Conservation (phyloP, 2,113 vertebrate genomes). For the Halcyon malimbica region DNA sequence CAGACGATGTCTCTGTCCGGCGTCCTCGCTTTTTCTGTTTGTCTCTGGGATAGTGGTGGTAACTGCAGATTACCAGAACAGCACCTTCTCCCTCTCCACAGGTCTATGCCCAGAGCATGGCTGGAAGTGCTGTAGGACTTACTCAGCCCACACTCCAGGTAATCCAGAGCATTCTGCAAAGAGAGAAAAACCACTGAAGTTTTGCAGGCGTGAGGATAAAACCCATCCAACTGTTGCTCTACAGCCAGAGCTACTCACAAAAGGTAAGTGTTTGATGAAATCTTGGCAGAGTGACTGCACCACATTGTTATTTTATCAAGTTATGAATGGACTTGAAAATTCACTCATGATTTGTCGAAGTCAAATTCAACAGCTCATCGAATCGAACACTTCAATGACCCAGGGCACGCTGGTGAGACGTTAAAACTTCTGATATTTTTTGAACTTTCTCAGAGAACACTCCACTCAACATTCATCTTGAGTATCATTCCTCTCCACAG, state of each 20-base stretch:
- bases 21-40: constrained; percentile 80
- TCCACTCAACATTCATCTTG: background rate
- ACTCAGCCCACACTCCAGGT: constrained; percentile 80
- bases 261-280: background rate
- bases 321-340: background rate
- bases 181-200: background rate
- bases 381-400: background rate
- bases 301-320: background rate
- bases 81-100: constrained; percentile 86
- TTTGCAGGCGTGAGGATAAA: background rate
- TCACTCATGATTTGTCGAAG: background rate
- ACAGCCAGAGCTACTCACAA: background rate
- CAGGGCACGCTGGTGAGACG: rapidly evolving
- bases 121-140: constrained; percentile 89
- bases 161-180: constrained; percentile 82
- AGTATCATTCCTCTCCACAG: background rate
- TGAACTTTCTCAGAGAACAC: background rate
- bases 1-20: constrained; percentile 84
- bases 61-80: constrained; percentile 91
- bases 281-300: background rate
- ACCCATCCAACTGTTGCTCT: too few species aligned
- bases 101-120: constrained; percentile 85
- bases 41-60: constrained; percentile 90
- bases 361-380: background rate
- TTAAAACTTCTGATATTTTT: background rate